Base-by-base conservation (phyloP, 2,113 vertebrate species). In the Halichoeres trimaculatus region DNA sequence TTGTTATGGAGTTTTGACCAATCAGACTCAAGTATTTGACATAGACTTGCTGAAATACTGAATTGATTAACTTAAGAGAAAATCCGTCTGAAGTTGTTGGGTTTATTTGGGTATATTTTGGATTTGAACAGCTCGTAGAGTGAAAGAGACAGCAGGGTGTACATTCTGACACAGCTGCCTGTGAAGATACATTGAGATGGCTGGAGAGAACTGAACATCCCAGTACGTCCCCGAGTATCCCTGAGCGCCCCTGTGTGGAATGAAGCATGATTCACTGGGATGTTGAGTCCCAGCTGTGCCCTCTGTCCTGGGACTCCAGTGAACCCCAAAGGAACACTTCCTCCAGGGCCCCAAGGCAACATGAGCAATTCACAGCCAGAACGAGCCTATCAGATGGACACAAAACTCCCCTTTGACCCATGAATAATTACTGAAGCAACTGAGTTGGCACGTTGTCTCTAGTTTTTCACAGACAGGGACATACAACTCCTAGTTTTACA, bases 221-320 rank as follows among this genome's bases (percentile, higher is more conserved):
- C 61, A 78, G 3, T 53, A 79, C 72, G 63, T 84, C 74, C 85
- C 86, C 76, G 64, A 78, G 76, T 26, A 75, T 89, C 88, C 84
- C 77, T 6, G 38, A 52, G 70, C 80, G 87, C 88, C 89, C 83
- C 86, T 69, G 51, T 90, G 91, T 90, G 84, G 86, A 91, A 76
- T 85, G 79, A 89, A 86, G 83, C 84, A 83, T 92, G 83, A 91
- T 84, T 71, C 68, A 22, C 64, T 58, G 63, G 74, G 82, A 86
- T 70, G 81, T 41, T n/a, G 67, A 74, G 64, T 89, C 86, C 90
- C 91, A 93, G 91, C 87, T 93, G 93, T 89, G 90, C 62, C 80
- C 80, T 58, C 75, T 78, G 85, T 84, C 84, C 81, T 82, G 87
- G 85, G 87, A 92, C 81, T 67, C 1, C 34, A 22, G 74, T 22